These are phyloP conservation scores for Cosmia trapezina DNA, from an alignment of 2,888 invertebrate species.

Conservation along the genomic window DNA sequence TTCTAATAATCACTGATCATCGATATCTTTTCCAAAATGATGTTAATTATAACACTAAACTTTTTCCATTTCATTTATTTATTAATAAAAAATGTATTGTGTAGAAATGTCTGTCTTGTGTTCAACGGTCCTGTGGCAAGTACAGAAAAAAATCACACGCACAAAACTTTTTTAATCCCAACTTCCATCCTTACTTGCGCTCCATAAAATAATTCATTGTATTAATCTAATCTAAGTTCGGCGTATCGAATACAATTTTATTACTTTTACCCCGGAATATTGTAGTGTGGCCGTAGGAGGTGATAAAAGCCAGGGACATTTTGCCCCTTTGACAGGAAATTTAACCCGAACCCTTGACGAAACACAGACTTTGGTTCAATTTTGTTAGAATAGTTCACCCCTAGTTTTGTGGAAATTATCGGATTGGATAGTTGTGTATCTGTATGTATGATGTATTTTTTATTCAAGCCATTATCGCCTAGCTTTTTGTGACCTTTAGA, in stretches of 20 bases:
- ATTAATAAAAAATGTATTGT: too few relatives aligned
- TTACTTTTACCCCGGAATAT: slow-evolving; percentile 22
- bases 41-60: too few relatives aligned
- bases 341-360: slow-evolving; percentile 40
- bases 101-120: too few relatives aligned
- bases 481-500: background rate
- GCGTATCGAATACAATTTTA: slow-evolving; percentile 43
- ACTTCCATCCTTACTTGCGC: background rate
- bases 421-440: background rate
- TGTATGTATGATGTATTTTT: background rate
- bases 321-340: slow-evolving; percentile 50
- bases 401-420: slow-evolving; percentile 14
- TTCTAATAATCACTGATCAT: too few relatives aligned
- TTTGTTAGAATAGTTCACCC: slow-evolving; percentile 12
- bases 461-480: background rate
- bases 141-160: background rate
- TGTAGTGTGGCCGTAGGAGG: slow-evolving; percentile 11
- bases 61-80: too few relatives aligned
- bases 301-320: slow-evolving; percentile 46
- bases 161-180: slow-evolving; percentile 45
- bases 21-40: too few relatives aligned
- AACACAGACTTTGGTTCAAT: slow-evolving; percentile 33
- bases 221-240: slow-evolving; percentile 52
- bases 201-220: slow-evolving; percentile 34
- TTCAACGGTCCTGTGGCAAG: background rate